These are phyloP conservation scores for Menura novaehollandiae DNA, from an alignment of 2,113 vertebrate species.

Conservation along the genomic window DNA sequence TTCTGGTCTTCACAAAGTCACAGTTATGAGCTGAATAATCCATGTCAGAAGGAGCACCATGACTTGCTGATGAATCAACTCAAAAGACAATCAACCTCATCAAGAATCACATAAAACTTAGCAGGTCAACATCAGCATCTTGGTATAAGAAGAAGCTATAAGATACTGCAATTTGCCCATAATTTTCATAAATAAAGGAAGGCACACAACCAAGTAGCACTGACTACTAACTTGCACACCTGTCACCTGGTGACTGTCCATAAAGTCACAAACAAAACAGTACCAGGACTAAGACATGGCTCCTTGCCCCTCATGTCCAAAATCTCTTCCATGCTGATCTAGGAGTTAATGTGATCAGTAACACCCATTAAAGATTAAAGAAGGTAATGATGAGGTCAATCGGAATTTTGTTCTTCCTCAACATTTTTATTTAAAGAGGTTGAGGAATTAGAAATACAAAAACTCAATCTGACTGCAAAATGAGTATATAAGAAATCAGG, in stretches of 20 bases:
- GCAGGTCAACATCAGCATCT: background rate
- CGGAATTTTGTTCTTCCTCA: background rate
- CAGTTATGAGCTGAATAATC: background rate
- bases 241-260: background rate
- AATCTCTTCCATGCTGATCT: background rate
- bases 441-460: conserved; percentile 62
- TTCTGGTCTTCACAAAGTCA: background rate
- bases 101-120: background rate
- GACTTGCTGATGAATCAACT: background rate
- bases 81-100: background rate
- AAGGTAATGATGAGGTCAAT: conserved; percentile 9
- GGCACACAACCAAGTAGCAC: background rate
- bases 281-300: background rate
- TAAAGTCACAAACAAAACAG: background rate
- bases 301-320: background rate
- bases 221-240: background rate
- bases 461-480: conserved; percentile 45
- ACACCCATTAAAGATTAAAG: background rate
- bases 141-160: background rate
- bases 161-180: background rate
- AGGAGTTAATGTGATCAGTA: background rate
- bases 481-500: conserved; percentile 56
- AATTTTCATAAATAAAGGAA: background rate
- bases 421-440: conserved; percentile 39
- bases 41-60: background rate